Conservation (phyloP, 2,113 vertebrate genomes). For the Cyanocitta stelleri region DNA sequence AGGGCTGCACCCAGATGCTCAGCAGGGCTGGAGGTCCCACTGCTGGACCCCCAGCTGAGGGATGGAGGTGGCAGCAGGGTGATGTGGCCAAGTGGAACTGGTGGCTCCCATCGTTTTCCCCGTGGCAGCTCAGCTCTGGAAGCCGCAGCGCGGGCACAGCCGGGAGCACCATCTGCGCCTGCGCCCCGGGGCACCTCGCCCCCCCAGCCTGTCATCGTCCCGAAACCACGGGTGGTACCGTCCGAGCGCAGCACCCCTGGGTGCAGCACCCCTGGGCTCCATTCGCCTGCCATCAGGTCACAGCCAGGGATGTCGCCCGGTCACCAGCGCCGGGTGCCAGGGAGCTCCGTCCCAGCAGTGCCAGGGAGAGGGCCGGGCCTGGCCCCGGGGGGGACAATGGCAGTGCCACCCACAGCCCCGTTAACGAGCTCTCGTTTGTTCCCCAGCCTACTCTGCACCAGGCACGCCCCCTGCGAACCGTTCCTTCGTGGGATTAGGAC, state of each 20-base stretch:
- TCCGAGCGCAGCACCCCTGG: not conserved
- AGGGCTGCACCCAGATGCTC: not conserved
- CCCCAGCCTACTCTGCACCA: conserved; percentile 90
- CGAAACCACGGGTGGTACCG: accelerated
- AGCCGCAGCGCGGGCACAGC: accelerated
- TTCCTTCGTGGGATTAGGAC: conserved; percentile 91
- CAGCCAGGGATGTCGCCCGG: not conserved
- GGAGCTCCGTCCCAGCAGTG: not conserved
- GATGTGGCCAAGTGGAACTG: not conserved
- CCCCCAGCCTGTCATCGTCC: not conserved
- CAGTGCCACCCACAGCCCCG: not conserved
- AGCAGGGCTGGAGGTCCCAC: not conserved
- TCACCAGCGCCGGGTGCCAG: not conserved
- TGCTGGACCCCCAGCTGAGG: not conserved
- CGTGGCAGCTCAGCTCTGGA: accelerated
- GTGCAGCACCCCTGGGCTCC: not conserved
- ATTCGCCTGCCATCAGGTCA: not conserved
- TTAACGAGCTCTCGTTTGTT: conserved; percentile 70
- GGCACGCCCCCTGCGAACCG: conserved; percentile 92
- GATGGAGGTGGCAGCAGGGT: not conserved
- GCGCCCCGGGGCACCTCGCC: accelerated
- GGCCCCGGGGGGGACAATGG: not conserved
- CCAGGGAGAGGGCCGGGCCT: not conserved
- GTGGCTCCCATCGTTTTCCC: not conserved
- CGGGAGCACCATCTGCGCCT: accelerated